These are phyloP conservation scores for Eptesicus fuscus DNA, from an alignment of 2,113 vertebrate genomes.

Conservation along the genomic window DNA sequence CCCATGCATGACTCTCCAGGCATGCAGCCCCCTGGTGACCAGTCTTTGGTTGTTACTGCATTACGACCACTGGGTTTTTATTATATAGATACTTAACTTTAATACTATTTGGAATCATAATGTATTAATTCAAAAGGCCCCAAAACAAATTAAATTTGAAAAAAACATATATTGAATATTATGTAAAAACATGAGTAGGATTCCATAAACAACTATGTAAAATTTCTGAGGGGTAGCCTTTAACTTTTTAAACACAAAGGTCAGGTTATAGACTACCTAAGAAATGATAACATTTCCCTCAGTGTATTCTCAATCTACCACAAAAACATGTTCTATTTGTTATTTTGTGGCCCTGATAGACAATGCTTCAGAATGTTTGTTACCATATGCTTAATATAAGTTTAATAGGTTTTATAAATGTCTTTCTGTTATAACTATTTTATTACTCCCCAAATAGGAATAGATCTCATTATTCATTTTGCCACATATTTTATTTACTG, in stretches of 20 bases:
- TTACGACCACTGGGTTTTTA: too few relatives aligned
- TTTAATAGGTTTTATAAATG: not conserved
- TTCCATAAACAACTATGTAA: not conserved
- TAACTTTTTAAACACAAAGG: not conserved
- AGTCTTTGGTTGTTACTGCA: too few relatives aligned
- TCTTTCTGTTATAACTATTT: not conserved
- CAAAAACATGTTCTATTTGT: not conserved
- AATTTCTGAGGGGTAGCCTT: not conserved
- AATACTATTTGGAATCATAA: not conserved
- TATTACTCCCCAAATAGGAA: not conserved
- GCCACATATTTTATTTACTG: not conserved
- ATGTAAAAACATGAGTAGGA: not conserved
- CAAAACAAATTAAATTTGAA: not conserved
- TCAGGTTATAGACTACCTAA: not conserved
- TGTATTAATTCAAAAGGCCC: not conserved
- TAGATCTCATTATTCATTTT: not conserved
- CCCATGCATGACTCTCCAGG: too few relatives aligned
- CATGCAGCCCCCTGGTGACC: too few relatives aligned
- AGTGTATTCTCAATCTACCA: not conserved
- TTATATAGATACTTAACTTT: not conserved
- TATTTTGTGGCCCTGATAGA: not conserved
- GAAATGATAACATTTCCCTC: not conserved
- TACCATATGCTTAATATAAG: not conserved
- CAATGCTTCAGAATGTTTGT: not conserved
- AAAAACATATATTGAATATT: not conserved